A percentile compares a stretch with the other conserved stretches of the same genome.
Conservation (phyloP, 1,140 invertebrate genomes). For the Mizuhopecten yessoensis region DNA sequence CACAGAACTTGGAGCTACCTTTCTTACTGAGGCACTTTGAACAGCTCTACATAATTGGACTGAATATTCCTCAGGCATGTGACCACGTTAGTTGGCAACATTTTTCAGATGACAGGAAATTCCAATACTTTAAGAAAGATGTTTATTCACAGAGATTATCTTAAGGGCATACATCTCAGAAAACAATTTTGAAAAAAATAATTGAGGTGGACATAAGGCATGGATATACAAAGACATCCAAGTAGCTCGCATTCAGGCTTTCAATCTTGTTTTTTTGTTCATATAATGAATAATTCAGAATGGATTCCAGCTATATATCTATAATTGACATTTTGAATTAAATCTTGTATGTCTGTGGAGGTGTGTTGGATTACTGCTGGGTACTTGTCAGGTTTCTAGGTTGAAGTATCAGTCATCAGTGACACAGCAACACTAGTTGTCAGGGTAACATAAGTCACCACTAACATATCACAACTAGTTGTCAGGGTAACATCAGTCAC, state of each 20-base stretch:
- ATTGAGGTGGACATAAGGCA: neutral
- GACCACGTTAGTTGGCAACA: neutral
- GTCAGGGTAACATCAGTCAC: neutral
- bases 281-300: neutral
- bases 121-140: neutral
- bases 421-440: neutral
- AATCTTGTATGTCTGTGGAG: neutral
- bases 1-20: neutral
- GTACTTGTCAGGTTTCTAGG: too few relatives aligned
- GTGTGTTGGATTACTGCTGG: neutral
- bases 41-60: neutral
- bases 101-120: neutral
- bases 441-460: neutral
- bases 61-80: too few relatives aligned
- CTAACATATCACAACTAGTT: neutral
- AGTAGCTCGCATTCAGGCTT: neutral
- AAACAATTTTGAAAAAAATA: neutral
- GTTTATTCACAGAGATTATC: neutral
- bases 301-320: neutral
- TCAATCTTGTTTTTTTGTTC: neutral
- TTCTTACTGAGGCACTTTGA: too few relatives aligned
- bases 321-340: neutral
- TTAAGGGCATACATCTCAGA: constrained; percentile 9
- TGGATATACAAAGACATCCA: neutral
- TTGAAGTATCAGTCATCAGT: too few relatives aligned